These are phyloP conservation scores for Sinotaia quadrata DNA, from an alignment of 2,888 invertebrate genomes.

Conservation along the genomic window DNA sequence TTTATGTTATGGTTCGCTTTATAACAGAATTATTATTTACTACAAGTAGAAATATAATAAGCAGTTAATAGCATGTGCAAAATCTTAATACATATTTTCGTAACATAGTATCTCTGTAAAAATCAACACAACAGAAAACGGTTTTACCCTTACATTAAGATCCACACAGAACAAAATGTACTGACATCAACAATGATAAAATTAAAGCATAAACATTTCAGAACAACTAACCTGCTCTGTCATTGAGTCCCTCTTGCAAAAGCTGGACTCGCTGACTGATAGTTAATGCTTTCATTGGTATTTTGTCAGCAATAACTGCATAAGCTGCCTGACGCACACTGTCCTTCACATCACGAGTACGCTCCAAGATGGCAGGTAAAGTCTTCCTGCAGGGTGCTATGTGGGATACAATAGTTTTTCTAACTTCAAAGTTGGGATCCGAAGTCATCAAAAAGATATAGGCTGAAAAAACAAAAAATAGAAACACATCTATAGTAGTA, in stretches of 20 bases:
- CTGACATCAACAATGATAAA: no score
- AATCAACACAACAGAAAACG: no score
- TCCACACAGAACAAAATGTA: no score
- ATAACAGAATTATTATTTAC: no score
- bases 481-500: background rate
- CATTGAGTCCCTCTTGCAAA: slow-evolving; percentile 79
- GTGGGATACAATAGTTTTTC: slow-evolving; percentile 80
- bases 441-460: slow-evolving; percentile 67
- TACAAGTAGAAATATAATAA: no score
- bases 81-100: no score
- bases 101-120: no score
- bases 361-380: slow-evolving; percentile 80
- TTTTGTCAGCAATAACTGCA: slow-evolving; percentile 74
- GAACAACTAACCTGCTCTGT: slow-evolving; percentile 74
- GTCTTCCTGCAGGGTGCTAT: slow-evolving; percentile 83
- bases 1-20: no score
- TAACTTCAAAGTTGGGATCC: slow-evolving; percentile 85
- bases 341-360: slow-evolving; percentile 85
- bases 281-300: slow-evolving; percentile 77
- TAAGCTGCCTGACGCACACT: slow-evolving; percentile 80
- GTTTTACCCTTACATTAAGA: no score
- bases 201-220: background rate
- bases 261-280: slow-evolving; percentile 79
- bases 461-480: slow-evolving; percentile 41
- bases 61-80: no score